A percentile compares a stretch with the other conserved stretches of the same genome.
These are phyloP conservation scores for Psittacula derbiana DNA, from an alignment of 2,797 vertebrate genomes.

Conservation along the genomic window DNA sequence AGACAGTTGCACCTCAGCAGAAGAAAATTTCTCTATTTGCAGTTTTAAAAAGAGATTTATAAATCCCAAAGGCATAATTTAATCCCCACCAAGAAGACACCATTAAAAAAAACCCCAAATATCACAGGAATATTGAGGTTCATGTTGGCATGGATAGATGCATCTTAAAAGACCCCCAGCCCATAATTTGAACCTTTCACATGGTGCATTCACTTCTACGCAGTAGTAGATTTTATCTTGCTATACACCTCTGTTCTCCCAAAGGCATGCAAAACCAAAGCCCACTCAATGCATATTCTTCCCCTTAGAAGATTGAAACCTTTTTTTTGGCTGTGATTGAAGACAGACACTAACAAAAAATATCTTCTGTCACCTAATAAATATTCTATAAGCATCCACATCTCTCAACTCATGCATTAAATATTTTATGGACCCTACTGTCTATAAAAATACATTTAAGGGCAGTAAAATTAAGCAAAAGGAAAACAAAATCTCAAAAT, in stretches of 20 bases:
- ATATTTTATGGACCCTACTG: constrained; percentile 47
- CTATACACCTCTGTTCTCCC: background rate
- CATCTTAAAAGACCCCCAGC: background rate
- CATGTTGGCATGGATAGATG: background rate
- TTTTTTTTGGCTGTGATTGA: background rate
- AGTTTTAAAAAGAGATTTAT: background rate
- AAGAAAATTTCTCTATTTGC: background rate
- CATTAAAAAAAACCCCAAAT: background rate
- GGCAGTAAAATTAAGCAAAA: constrained; percentile 48
- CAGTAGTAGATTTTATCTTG: background rate
- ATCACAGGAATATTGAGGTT: background rate
- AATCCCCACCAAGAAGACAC: background rate
- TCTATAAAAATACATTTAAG: constrained; percentile 37
- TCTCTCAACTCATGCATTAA: constrained; percentile 14
- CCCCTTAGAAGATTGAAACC: background rate
- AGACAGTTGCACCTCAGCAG: background rate
- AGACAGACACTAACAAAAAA: constrained; percentile 33
- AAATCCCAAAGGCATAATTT: background rate
- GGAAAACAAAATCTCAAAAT: background rate
- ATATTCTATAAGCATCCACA: constrained; percentile 62
- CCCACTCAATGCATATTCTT: background rate
- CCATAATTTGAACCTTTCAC: background rate
- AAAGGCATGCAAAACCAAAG: background rate
- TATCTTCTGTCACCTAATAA: constrained; percentile 44
- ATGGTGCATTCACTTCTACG: background rate